Base-by-base conservation (phyloP, 1,140 invertebrate genomes). In the Drosophila ficusphila region DNA sequence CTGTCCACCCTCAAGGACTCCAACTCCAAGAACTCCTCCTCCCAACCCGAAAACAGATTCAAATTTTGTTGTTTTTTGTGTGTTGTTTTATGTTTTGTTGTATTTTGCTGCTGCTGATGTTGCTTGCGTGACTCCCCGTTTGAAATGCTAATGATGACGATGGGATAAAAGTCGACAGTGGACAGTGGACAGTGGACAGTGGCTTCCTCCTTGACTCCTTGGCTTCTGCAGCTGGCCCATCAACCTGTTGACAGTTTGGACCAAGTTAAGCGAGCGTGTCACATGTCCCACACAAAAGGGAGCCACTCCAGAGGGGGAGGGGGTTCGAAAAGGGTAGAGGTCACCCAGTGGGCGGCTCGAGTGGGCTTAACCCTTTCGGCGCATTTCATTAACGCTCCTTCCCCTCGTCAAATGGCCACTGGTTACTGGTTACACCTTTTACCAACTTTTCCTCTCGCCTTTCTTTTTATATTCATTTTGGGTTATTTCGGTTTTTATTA, bases 331-430 rank as follows among this genome's bases (percentile, higher is more conserved):
- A 46, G 9, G 16, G 38, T 6, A 61, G 19, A 31, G 54, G 56
- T 61, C 14, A 23, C 18, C 11, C 48, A 23, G 19, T 38, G 19
- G 33, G 21, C 48, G 19, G 19, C 25, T 47, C 9, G 11, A 52
- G 48, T 16, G 3, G 27, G 61, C 64, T 65, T 79, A 81, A 86
- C 78, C 82, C 82, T 85, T 85, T 85, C 74, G 68, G 39, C 65
- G 76, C 81, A 86, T 79, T 86, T 85, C 76, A 85, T 85, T 85
- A 86, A 81, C 78, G 68, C 65, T 44, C 25, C 27, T 21, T 33
- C 8, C 36, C 36, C 38, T 33, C n/a, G 34, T 19, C 14, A 57
- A 42, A 39, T 47, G 39, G 27, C 41, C 21, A 19, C 52, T 49
- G 23, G 31, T 25, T 42, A 57, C 38, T 62, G 49, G 33, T 47